Percentiles rank a stretch among this genome's conserved stretches.
Conservation (phyloP, 1,140 invertebrate genomes). For the Apis laboriosa region DNA sequence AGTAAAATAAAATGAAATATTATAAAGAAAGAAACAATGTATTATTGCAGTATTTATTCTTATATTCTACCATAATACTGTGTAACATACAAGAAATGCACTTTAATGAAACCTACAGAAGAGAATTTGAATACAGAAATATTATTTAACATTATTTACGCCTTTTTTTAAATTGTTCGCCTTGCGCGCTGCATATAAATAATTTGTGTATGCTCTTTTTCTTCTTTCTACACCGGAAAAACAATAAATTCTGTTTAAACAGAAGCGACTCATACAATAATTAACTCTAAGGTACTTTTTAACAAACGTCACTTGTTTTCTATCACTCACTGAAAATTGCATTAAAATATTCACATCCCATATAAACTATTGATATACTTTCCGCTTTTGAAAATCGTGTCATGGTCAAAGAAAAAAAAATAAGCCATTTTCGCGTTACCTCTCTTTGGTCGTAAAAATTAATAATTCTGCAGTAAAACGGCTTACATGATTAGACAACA, state of each 20-base stretch:
- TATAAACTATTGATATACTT: constrained; percentile 69
- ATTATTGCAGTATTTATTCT: constrained; percentile 76
- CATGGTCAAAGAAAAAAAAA: constrained; percentile 77
- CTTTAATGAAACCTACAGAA: constrained; percentile 93
- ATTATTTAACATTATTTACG: constrained; percentile 48
- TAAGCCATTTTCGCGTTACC: constrained; percentile 70
- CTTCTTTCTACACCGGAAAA: constrained; percentile 37
- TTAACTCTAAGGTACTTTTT: constrained; percentile 52
- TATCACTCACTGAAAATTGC: constrained; percentile 29
- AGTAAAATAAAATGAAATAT: not conserved
- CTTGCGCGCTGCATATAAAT: constrained; percentile 45
- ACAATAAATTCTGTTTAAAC: constrained; percentile 59
- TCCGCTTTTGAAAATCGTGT: constrained; percentile 72
- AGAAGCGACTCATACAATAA: constrained; percentile 62
- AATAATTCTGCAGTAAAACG: constrained; percentile 55
- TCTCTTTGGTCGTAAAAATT: constrained; percentile 74
- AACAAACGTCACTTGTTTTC: constrained; percentile 33
- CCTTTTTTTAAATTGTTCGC: constrained; percentile 32
- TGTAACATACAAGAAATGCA: constrained; percentile 94
- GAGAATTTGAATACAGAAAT: constrained; percentile 82
- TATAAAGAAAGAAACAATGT: constrained; percentile 18
- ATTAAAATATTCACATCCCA: constrained; percentile 35
- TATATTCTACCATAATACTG: constrained; percentile 89
- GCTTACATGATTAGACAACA: constrained; percentile 46
- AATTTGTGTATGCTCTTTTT: constrained; percentile 65